phyloP scores from a whole-genome alignment of 2,888 invertebrate species.

The Caenorhabditis becei region DNA sequence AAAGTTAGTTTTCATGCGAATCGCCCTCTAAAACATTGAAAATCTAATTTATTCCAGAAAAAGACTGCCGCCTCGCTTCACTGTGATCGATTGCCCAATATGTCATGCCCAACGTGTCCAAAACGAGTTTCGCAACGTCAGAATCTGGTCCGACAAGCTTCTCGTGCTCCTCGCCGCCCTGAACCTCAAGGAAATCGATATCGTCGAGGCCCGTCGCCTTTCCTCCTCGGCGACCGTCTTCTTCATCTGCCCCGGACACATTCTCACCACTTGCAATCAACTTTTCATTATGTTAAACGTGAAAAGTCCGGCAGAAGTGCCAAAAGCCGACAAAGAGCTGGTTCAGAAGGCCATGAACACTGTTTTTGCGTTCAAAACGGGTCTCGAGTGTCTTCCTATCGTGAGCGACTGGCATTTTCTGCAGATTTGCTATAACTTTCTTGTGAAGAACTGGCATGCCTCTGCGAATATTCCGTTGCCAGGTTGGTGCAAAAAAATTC shows the following conservation, averaged over 20 bases:
- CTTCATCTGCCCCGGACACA: background rate
- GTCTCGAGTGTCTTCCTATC: background rate
- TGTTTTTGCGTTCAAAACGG: background rate
- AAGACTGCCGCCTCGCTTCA: background rate
- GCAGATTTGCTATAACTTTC: background rate
- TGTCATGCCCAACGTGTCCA: background rate
- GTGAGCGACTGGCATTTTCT: background rate
- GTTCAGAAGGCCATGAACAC: background rate
- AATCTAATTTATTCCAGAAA: too few species aligned
- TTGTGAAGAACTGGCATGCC: background rate
- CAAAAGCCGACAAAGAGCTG: background rate
- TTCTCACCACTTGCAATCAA: background rate
- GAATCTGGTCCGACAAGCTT: constrained; percentile 1
- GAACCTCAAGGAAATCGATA: background rate
- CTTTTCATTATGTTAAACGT: background rate
- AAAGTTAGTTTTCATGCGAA: too few species aligned
- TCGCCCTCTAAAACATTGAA: too few species aligned
- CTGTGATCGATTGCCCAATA: background rate
- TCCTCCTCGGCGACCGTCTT: background rate
- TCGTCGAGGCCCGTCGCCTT: background rate
- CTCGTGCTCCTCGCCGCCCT: background rate
- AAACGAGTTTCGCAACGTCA: background rate
- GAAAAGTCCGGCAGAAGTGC: background rate
- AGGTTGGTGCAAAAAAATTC: too few species aligned
- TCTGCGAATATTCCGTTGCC: background rate